phyloP scores from a whole-genome alignment of 2,113 vertebrate species.

The Silurus asotus region DNA sequence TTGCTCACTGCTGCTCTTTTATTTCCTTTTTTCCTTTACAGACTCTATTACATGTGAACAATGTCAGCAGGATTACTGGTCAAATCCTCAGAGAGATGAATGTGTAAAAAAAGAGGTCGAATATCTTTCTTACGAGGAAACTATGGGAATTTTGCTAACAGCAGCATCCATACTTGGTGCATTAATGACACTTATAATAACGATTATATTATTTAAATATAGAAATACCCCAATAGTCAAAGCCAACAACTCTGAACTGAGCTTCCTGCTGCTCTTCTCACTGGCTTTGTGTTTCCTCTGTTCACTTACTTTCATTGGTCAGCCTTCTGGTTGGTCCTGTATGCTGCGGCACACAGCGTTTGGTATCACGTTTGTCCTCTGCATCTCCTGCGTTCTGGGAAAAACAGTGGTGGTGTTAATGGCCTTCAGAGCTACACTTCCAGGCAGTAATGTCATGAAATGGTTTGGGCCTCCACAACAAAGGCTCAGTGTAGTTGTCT shows the following conservation, averaged over 20 bases:
- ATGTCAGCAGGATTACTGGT: background rate
- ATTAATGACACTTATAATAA: background rate
- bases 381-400: background rate
- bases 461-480: background rate
- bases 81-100: background rate
- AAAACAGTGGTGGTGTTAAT: background rate
- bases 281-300: background rate
- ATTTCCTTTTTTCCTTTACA: background rate
- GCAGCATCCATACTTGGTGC: background rate
- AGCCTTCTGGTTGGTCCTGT: background rate
- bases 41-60: background rate
- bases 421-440: background rate
- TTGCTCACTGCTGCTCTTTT: background rate
- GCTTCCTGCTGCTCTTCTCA: background rate
- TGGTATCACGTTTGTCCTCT: background rate
- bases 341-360: background rate
- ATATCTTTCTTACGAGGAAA: conserved; percentile 1
- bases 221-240: background rate
- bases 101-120: background rate
- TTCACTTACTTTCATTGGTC: conserved; percentile 1
- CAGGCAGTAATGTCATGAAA: background rate
- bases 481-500: background rate
- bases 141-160: background rate
- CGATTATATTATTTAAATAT: background rate
- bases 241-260: background rate